phyloP scores from a whole-genome alignment of 2,888 invertebrate genomes.

The Zelleria hepariella region DNA sequence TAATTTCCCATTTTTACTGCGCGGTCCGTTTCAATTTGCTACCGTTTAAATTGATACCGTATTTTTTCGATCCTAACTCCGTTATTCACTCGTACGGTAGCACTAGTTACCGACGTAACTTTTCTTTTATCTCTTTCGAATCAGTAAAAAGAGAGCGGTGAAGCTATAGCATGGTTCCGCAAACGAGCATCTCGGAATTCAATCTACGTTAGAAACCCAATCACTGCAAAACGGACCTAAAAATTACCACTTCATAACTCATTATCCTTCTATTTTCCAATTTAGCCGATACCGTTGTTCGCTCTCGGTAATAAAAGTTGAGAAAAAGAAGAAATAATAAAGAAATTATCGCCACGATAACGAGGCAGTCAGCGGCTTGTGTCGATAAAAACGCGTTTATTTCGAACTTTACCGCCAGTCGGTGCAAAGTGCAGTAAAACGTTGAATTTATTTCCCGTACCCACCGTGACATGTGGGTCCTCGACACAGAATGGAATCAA shows the following conservation, averaged over 20 bases:
- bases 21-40: not conserved
- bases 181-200: not conserved
- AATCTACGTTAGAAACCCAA: not conserved
- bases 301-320: not conserved
- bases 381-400: constrained; percentile 50
- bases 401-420: constrained; percentile 37
- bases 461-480: not conserved
- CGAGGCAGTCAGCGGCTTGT: constrained; percentile 40
- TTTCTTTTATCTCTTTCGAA: not conserved
- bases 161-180: not conserved
- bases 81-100: too few species aligned
- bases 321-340: constrained; percentile 30
- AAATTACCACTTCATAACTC: not conserved
- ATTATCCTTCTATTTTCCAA: not conserved
- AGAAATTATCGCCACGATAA: constrained; percentile 51
- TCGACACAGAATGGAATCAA: too few species aligned
- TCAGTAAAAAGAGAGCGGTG: not conserved
- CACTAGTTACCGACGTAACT: too few species aligned
- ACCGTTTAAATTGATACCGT: not conserved
- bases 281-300: not conserved
- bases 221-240: not conserved
- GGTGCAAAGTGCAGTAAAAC: not conserved
- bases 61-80: too few species aligned
- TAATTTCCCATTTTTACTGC: not conserved
- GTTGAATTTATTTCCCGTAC: not conserved